Base-by-base conservation (phyloP, 2,113 vertebrate species). In the Oostethus manadensis region DNA sequence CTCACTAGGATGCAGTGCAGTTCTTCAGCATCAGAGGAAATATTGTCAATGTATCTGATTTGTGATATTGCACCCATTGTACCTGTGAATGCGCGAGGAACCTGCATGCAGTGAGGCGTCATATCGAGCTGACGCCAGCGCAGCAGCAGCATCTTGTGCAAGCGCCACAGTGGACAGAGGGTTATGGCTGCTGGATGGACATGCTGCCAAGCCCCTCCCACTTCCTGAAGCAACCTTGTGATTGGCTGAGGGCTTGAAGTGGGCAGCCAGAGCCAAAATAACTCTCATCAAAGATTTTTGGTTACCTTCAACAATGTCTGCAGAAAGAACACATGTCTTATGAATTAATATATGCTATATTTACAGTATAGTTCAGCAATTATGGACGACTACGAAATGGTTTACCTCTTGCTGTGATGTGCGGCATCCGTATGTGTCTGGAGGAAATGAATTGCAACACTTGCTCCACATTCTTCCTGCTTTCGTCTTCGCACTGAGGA, bases 221-320 rank as follows among this genome's bases (percentile, higher is more conserved):
- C 49, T 67, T 1, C 6, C 47, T 4, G 78, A 62, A 0, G 80
- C 66, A 4, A 81, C 49, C 56, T 85, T 85, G 20, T 91, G 87
- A 79, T 64, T 88, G 84, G 84, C 74, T 1, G 86, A 87, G 0
- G 97, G 95, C 60, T 97, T 99, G 89, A 99, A 99, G 71, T 99
- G 97, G 61, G 96, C 97, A 2, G 97, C 97, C 79, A 99, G 74
- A 5, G 95, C 95, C 73, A 99, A 89, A 79, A 98, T 94, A 55
- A 98, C 81, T 85, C 96, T 91, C 97, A 99, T 98, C 64, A 91
- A 91, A n/a, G 93, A 94, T 82, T 98, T 99, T 73, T 98, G 79
- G 84, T 98, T 98, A 8, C 96, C 96, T 1, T 98, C 94, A 17
- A 98, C 91, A 1, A 99, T 94, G 80, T 99, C 96, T 99, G 79